Conservation (phyloP, 2,797 vertebrate species). For the Sebastes trivittatus region DNA sequence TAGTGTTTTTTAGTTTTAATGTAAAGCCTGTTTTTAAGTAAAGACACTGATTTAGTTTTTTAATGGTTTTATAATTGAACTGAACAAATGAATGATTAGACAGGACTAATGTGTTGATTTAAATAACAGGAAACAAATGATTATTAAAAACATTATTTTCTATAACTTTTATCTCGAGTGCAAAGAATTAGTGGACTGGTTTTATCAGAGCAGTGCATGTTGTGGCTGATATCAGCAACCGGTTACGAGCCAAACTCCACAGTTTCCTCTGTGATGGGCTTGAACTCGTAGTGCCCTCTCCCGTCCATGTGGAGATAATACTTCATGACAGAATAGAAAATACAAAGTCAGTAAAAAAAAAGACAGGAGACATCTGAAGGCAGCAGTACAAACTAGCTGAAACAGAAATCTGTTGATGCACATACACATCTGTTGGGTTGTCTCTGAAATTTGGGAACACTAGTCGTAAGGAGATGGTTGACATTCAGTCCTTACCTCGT, state of each 20-base stretch:
- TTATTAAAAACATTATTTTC: slow-evolving; percentile 81
- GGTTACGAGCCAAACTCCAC: slow-evolving; percentile 95
- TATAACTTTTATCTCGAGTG: slow-evolving; percentile 50
- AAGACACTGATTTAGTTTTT: slow-evolving; percentile 44
- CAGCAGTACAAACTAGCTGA: not conserved
- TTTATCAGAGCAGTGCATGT: slow-evolving; percentile 23
- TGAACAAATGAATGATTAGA: slow-evolving; percentile 72
- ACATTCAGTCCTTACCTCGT: slow-evolving; percentile 83
- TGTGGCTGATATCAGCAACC: not conserved
- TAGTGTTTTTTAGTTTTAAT: not conserved
- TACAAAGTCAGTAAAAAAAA: not conserved
- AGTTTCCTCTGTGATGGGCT: slow-evolving; percentile 95
- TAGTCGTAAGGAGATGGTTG: not conserved
- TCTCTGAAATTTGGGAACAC: not conserved
- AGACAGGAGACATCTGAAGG: not conserved
- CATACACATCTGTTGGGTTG: not conserved
- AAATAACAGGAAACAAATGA: slow-evolving; percentile 56
- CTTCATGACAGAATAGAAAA: slow-evolving; percentile 68
- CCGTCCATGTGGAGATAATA: slow-evolving; percentile 98
- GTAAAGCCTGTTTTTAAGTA: not conserved
- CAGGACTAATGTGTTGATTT: slow-evolving; percentile 55
- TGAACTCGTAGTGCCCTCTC: slow-evolving; percentile 96
- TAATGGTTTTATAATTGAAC: slow-evolving; percentile 74
- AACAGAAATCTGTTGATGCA: too few relatives aligned
- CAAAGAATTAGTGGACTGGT: slow-evolving; percentile 54